Conservation (phyloP, 1,140 invertebrate genomes). For the Aphelenchoides besseyi region DNA sequence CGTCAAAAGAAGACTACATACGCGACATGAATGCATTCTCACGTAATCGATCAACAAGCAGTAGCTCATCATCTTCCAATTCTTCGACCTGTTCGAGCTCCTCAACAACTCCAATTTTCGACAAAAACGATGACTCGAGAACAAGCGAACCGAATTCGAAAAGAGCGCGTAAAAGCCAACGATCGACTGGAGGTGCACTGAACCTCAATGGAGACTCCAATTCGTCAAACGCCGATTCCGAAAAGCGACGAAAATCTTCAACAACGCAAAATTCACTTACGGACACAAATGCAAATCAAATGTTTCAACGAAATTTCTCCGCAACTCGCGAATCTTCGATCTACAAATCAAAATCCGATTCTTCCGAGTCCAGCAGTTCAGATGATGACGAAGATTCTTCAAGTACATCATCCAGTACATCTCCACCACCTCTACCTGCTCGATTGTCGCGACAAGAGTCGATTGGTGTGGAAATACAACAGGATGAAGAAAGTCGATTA, state of each 20-base stretch:
- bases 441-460: neutral
- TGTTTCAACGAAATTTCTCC: neutral
- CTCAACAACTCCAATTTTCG: neutral
- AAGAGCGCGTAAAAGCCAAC: neutral
- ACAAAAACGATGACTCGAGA: neutral
- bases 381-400: neutral
- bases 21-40: neutral
- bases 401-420: neutral
- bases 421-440: neutral
- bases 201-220: neutral
- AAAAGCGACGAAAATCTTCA: neutral
- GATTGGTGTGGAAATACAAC: neutral
- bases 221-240: neutral
- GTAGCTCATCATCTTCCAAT: neutral
- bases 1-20: neutral
- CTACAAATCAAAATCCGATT: neutral
- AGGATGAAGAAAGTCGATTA: slow-evolving; percentile 5
- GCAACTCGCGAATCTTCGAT: neutral
- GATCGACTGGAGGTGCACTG: too few species aligned
- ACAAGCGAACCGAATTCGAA: neutral
- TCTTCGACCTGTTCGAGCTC: neutral
- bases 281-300: neutral
- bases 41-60: neutral
- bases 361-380: neutral
- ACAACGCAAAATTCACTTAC: neutral